Conservation (phyloP, 1,140 invertebrate species). For the Micrasema longulum region DNA sequence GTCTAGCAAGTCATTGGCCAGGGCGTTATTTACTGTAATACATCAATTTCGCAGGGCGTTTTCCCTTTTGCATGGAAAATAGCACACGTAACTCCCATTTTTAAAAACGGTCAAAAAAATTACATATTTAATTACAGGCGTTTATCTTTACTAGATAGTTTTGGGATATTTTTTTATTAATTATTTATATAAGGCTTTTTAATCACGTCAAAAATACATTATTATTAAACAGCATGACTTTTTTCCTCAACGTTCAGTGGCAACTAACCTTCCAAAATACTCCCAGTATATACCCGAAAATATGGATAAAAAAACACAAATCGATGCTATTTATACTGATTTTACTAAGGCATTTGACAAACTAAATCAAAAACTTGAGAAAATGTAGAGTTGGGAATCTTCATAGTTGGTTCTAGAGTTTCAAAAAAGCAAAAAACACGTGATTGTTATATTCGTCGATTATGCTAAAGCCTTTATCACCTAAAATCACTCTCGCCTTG, state of each 20-base stretch:
- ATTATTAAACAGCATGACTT: neutral
- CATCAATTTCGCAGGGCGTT: neutral
- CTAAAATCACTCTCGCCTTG: no score
- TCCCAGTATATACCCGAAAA: neutral
- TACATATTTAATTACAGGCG: neutral
- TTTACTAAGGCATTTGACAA: no score
- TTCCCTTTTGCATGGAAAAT: conserved; percentile 1
- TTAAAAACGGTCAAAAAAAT: neutral
- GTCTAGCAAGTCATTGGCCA: no score
- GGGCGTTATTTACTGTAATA: no score
- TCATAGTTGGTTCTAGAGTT: no score
- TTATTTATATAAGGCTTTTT: neutral
- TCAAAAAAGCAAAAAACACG: no score
- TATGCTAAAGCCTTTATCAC: no score
- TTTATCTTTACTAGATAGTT: neutral
- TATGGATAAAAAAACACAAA: neutral
- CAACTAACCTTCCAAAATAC: neutral
- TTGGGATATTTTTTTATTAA: neutral
- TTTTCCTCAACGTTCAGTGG: neutral
- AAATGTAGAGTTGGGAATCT: neutral
- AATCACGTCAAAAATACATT: neutral
- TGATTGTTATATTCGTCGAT: no score
- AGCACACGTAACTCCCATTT: neutral
- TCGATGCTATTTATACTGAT: no score
- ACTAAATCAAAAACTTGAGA: no score